phyloP scores from a whole-genome alignment of 2,888 invertebrate species.

The Lomographa bimaculata region DNA sequence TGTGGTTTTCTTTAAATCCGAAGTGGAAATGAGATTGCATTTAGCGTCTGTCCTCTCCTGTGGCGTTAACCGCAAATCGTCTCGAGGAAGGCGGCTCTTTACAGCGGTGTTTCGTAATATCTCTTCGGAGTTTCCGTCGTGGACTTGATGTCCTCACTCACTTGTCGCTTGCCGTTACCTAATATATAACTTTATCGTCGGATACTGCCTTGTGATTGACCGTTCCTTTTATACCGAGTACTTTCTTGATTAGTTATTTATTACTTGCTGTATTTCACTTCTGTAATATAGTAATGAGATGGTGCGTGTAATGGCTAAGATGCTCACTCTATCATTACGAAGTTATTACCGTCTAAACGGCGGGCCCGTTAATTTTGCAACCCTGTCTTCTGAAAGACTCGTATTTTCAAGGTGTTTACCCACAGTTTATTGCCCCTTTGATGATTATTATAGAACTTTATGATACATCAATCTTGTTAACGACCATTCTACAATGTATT shows the following conservation, averaged over 20 bases:
- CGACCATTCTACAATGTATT: too few species aligned
- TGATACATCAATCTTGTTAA: too few species aligned
- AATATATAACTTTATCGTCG: conserved; percentile 33
- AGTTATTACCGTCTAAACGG: conserved; percentile 9
- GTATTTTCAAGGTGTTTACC: conserved; percentile 1
- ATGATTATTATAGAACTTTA: not conserved
- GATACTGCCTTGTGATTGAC: not conserved
- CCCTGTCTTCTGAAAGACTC: not conserved
- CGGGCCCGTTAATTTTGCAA: conserved; percentile 7
- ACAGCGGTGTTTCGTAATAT: conserved; percentile 55
- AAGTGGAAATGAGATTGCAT: conserved; percentile 69
- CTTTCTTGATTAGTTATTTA: not conserved
- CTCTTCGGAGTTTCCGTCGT: conserved; percentile 50
- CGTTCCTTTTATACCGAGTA: not conserved
- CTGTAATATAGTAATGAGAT: conserved; percentile 9
- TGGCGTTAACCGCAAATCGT: conserved; percentile 67
- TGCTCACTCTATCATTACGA: conserved; percentile 4
- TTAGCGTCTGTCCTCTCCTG: conserved; percentile 56
- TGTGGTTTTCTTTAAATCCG: conserved; percentile 67
- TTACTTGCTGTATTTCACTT: too few species aligned
- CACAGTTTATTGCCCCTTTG: not conserved
- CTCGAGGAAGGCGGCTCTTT: conserved; percentile 52
- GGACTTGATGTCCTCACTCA: conserved; percentile 62
- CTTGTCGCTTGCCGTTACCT: conserved; percentile 65
- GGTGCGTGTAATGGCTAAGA: conserved; percentile 5